These are phyloP conservation scores for Lasiurus cinereus DNA, from an alignment of 2,113 vertebrate genomes.

Conservation along the genomic window DNA sequence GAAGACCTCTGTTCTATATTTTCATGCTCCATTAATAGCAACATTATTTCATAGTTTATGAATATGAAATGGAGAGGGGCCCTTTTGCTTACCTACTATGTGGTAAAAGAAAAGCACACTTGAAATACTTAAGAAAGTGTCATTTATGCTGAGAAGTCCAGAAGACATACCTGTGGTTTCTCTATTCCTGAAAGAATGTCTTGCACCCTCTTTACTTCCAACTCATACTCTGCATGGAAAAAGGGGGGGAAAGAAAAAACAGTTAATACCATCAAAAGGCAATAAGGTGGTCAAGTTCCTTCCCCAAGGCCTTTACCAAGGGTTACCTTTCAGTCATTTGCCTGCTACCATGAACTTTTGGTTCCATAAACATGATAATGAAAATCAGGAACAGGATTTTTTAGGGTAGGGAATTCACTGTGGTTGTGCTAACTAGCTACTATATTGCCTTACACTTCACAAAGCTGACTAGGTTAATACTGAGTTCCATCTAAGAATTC, in stretches of 20 bases:
- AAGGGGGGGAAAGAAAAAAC: constrained; percentile 71
- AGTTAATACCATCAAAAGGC: constrained; percentile 72
- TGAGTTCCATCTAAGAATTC: constrained; percentile 44
- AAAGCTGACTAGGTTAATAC: not conserved
- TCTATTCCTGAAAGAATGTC: constrained; percentile 97
- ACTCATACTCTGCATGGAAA: constrained; percentile 93
- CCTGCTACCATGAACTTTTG: not conserved
- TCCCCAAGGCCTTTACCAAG: not conserved
- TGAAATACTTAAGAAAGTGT: constrained; percentile 32
- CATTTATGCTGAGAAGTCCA: constrained; percentile 15
- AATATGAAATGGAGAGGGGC: constrained; percentile 48
- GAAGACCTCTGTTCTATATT: constrained; percentile 35
- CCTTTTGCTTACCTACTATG: constrained; percentile 49
- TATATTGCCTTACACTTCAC: not conserved
- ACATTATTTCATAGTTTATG: constrained; percentile 56
- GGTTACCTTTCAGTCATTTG: not conserved
- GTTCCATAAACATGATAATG: not conserved
- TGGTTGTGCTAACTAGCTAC: not conserved
- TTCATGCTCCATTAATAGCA: constrained; percentile 55
- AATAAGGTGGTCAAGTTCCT: not conserved
- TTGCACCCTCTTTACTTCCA: constrained; percentile 96
- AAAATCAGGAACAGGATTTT: not conserved
- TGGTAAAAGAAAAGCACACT: constrained; percentile 54
- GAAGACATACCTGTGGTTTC: constrained; percentile 96
- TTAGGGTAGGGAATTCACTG: not conserved